These are phyloP conservation scores for Dendrolimus punctatus DNA, from an alignment of 1,140 invertebrate genomes.

Conservation along the genomic window DNA sequence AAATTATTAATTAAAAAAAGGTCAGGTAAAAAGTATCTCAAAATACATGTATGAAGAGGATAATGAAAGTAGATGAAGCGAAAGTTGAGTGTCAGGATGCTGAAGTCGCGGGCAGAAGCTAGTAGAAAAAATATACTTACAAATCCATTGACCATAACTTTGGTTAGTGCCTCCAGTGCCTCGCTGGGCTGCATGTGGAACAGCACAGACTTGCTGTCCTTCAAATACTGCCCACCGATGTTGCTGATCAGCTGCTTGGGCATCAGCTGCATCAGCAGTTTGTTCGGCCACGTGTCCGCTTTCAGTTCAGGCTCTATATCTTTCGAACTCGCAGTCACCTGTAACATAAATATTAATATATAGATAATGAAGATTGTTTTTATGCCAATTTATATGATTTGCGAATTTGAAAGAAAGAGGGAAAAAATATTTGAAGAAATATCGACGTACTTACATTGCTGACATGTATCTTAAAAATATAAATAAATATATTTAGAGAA, in stretches of 20 bases:
- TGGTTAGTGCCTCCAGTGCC: constrained; percentile 86
- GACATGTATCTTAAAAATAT: too few relatives aligned
- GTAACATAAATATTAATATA: constrained; percentile 11
- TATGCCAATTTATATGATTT: too few relatives aligned
- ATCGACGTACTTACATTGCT: too few relatives aligned
- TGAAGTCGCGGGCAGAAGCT: too few relatives aligned
- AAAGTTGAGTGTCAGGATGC: background rate
- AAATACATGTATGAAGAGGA: too few relatives aligned
- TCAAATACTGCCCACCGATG: constrained; percentile 88
- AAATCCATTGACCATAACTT: constrained; percentile 92
- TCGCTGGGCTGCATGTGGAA: constrained; percentile 87
- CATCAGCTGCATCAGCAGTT: constrained; percentile 94
- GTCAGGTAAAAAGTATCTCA: too few relatives aligned
- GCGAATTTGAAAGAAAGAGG: too few relatives aligned
- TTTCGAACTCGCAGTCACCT: constrained; percentile 77
- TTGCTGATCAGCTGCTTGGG: constrained; percentile 91
- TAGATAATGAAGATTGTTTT: too few relatives aligned
- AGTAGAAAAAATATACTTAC: constrained; percentile 75
- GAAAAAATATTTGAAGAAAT: too few relatives aligned
- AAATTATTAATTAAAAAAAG: too few relatives aligned
- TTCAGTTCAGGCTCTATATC: constrained; percentile 92
- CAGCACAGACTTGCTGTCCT: constrained; percentile 88
- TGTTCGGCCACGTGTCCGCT: constrained; percentile 93
- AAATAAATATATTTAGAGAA: too few relatives aligned
- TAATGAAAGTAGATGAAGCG: too few relatives aligned